phyloP scores from a whole-genome alignment of 2,888 invertebrate species.

The Thereva nobilitata region DNA sequence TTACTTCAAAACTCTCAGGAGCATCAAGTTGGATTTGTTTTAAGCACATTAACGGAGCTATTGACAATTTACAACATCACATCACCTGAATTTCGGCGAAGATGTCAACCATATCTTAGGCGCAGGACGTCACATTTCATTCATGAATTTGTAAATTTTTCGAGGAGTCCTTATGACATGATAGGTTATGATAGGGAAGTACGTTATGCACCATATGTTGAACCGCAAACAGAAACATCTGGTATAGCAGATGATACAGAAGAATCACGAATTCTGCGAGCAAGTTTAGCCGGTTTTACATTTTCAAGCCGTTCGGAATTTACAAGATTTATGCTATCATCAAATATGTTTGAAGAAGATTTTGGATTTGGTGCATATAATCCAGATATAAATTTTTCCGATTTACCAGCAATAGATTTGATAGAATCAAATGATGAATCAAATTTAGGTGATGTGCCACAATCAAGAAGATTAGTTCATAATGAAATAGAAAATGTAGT shows the following conservation, averaged over 20 bases:
- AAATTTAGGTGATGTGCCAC: neutral
- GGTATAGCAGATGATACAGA: constrained; percentile 45
- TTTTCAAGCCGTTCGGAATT: constrained; percentile 38
- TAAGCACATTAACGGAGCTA: constrained; percentile 70
- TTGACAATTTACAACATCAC: constrained; percentile 67
- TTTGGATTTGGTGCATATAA: constrained; percentile 4
- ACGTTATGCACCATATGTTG: constrained; percentile 63
- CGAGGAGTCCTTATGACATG: constrained; percentile 85
- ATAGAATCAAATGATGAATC: constrained; percentile 17
- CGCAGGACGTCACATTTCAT: constrained; percentile 81
- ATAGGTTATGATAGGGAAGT: constrained; percentile 77
- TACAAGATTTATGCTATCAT: constrained; percentile 36
- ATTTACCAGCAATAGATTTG: constrained; percentile 26
- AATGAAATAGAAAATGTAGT: constrained; percentile 37
- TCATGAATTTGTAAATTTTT: constrained; percentile 86
- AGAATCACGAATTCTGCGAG: neutral
- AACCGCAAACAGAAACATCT: constrained; percentile 50
- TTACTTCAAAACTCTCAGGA: constrained; percentile 64
- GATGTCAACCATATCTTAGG: constrained; percentile 71
- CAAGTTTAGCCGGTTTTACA: constrained; percentile 36
- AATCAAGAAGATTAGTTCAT: constrained; percentile 15
- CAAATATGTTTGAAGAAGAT: constrained; percentile 37
- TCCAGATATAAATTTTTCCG: constrained; percentile 15
- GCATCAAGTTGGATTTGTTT: constrained; percentile 68
- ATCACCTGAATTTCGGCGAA: constrained; percentile 68